Evolutionary conservation across 1,140 invertebrate species (phyloP).

Genomic region (Hermetia illucens): DNA sequence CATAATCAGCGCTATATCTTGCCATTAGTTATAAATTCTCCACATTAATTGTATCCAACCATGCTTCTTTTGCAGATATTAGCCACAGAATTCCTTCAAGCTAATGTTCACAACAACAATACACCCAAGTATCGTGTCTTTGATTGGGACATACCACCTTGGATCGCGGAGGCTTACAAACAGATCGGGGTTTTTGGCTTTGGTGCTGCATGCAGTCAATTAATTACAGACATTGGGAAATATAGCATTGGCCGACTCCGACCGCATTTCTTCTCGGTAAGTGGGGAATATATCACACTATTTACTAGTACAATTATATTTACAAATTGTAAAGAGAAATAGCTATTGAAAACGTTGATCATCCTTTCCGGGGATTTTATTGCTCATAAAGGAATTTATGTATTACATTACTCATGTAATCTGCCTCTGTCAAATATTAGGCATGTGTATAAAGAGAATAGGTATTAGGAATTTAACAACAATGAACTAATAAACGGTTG

Average conservation of each 20-base stretch:
- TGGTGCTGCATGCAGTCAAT: slow-evolving; percentile 65
- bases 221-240: slow-evolving; percentile 81
- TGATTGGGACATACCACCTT: slow-evolving; percentile 45
- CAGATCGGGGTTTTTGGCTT: slow-evolving; percentile 69
- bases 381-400: background rate
- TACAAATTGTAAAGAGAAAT: too few relatives aligned
- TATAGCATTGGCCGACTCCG: slow-evolving; percentile 80
- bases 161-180: slow-evolving; percentile 56
- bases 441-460: too few relatives aligned
- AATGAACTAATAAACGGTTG: too few relatives aligned
- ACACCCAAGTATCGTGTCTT: slow-evolving; percentile 31
- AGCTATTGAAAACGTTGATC: too few relatives aligned
- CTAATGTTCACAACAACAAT: background rate
- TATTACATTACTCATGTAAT: background rate
- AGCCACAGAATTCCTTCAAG: slow-evolving; percentile 1
- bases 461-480: too few relatives aligned
- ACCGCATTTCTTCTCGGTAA: slow-evolving; percentile 75
- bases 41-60: too few relatives aligned
- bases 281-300: too few relatives aligned
- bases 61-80: slow-evolving; percentile 1
- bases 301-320: too few relatives aligned
- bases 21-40: too few relatives aligned
- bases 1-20: too few relatives aligned
- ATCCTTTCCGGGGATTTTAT: too few relatives aligned
- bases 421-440: background rate